Conservation (phyloP, 2,888 invertebrate species). For the Syrphus vitripennis region DNA sequence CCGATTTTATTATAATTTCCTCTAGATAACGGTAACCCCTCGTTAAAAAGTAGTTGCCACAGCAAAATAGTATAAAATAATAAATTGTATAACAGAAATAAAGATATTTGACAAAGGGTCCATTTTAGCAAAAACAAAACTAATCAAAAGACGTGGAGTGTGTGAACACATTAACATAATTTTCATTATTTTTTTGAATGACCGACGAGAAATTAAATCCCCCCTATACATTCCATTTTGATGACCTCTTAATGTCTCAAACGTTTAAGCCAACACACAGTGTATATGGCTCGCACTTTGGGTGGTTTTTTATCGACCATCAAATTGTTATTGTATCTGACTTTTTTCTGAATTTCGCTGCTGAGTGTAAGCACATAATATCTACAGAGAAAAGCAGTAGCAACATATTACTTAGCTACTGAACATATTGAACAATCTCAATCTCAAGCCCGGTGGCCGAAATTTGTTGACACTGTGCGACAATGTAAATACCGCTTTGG, state of each 20-base stretch:
- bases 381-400: not conserved
- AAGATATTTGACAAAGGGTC: too few relatives aligned
- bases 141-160: not conserved
- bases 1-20: too few relatives aligned
- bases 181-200: not conserved
- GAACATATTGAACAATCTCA: conserved; percentile 65
- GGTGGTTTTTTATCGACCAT: conserved; percentile 38
- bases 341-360: not conserved
- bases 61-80: too few relatives aligned
- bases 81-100: too few relatives aligned
- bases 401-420: conserved; percentile 21
- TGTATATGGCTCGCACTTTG: not conserved
- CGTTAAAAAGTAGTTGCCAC: too few relatives aligned
- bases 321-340: conserved; percentile 64
- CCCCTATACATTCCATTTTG: not conserved
- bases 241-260: conserved; percentile 16
- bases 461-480: conserved; percentile 8
- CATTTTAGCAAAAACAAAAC: too few relatives aligned
- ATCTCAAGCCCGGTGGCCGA: conserved; percentile 69
- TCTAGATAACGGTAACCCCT: too few relatives aligned
- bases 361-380: not conserved
- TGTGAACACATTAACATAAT: not conserved
- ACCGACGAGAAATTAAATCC: not conserved
- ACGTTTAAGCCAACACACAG: conserved; percentile 8
- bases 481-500: conserved; percentile 52